Conservation (phyloP, 2,797 vertebrate genomes). For the Gymnocypris eckloni region DNA sequence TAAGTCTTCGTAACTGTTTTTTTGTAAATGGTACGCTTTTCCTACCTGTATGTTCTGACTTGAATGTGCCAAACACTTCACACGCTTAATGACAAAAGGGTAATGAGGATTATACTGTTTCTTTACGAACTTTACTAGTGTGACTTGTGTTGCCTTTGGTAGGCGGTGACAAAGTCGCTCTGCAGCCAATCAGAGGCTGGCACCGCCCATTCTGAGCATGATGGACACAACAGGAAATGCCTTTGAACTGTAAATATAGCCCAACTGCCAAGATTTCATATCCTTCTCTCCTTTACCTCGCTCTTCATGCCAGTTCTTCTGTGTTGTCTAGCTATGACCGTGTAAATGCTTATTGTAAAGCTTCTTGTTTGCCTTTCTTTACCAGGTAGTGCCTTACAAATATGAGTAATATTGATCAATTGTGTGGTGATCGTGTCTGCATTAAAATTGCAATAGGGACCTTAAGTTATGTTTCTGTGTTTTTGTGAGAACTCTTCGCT, state of each 20-base stretch:
- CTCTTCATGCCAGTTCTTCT: constrained; percentile 10
- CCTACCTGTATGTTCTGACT: constrained; percentile 39
- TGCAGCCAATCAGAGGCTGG: constrained; percentile 38
- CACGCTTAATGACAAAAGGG: constrained; percentile 4
- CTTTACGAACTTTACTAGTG: constrained; percentile 4
- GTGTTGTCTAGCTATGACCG: constrained; percentile 26
- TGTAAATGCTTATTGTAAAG: constrained; percentile 44
- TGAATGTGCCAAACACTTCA: constrained; percentile 37
- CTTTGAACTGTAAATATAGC: constrained; percentile 48
- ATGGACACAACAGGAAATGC: constrained; percentile 45
- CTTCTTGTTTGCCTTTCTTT: constrained; percentile 56
- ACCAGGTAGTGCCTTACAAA: constrained; percentile 75
- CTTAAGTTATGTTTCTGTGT: constrained; percentile 30
- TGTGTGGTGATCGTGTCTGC: constrained; percentile 55
- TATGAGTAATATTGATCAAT: constrained; percentile 49
- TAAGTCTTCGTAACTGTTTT: not conserved
- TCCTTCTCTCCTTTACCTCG: not conserved
- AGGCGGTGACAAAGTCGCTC: not conserved
- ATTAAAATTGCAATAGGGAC: constrained; percentile 56
- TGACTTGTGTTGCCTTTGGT: constrained; percentile 8
- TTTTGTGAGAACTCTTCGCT: constrained; percentile 32
- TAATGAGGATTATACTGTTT: not conserved
- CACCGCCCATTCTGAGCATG: constrained; percentile 37
- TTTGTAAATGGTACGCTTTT: constrained; percentile 50
- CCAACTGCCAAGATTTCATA: constrained; percentile 30